phyloP scores from a whole-genome alignment of 2,888 invertebrate species.

The Agrypnus murinus region DNA sequence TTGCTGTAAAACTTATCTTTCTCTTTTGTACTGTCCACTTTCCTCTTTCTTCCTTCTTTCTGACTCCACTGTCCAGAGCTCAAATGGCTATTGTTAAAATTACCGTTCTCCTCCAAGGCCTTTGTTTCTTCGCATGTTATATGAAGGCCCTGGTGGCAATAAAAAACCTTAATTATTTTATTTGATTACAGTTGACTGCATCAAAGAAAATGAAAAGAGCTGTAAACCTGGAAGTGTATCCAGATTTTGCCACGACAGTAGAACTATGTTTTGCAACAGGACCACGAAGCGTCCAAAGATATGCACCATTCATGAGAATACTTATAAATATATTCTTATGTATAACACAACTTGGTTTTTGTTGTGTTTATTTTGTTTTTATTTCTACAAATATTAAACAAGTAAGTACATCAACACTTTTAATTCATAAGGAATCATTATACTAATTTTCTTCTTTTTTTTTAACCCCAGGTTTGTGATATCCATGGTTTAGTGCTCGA shows the following conservation, averaged over 20 bases:
- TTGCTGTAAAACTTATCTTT: too few species aligned
- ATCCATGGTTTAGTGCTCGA: constrained; percentile 82
- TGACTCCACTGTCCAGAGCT: too few species aligned
- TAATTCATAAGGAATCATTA: background rate
- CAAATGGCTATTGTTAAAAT: too few species aligned
- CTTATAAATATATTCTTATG: constrained; percentile 91
- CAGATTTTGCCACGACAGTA: constrained; percentile 89
- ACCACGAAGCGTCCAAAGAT: constrained; percentile 77
- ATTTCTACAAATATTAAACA: constrained; percentile 89
- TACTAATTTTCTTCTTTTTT: too few species aligned
- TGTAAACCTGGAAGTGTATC: constrained; percentile 74
- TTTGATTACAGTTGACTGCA: constrained; percentile 76
- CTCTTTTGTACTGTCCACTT: too few species aligned
- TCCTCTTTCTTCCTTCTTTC: too few species aligned
- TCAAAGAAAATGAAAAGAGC: constrained; percentile 79
- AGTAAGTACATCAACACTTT: constrained; percentile 73
- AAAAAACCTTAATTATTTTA: background rate
- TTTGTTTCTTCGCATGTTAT: too few species aligned
- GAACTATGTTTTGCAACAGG: constrained; percentile 87
- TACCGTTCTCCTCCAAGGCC: too few species aligned
- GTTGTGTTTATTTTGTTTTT: constrained; percentile 97
- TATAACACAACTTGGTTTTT: constrained; percentile 98
- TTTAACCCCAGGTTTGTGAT: constrained; percentile 70
- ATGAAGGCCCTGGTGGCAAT: too few species aligned
- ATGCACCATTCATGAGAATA: constrained; percentile 79